Base-by-base conservation (phyloP, 2,113 vertebrate genomes). In the Silurus asotus region DNA sequence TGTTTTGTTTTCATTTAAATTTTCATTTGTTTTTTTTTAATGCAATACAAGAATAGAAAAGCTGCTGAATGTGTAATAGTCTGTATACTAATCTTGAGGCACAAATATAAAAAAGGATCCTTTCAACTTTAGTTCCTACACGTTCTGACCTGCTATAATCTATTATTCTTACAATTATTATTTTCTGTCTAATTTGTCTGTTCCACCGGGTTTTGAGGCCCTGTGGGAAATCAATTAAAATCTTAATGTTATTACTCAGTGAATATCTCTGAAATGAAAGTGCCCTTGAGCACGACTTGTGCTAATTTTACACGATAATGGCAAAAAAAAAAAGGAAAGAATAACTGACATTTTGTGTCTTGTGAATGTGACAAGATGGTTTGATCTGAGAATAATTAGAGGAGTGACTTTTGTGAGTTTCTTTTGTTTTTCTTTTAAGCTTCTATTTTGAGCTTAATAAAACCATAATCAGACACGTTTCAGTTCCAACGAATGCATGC, bases 171-270 rank as follows among this genome's bases (percentile, higher is more conserved):
- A 49, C 19, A 70, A 49, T 48, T 28, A 19, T 23, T 78, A 15
- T 78, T 61, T 55, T 81, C 82, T 23, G 58, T 48, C 28, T 80
- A 20, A 61, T 77, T 77, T 61, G 45, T 82, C 45, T 82, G 25
- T 82, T 10, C 56, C 74, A 11, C 11, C 15, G 28, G 82, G 62
- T 53, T 83, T 59, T 65, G 69, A 55, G 28, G 37, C 78, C 86
- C 77, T 56, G 61, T 62, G 81, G 89, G 88, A 88, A 89, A 90
- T 88, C 82, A 90, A 23, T 55, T 8, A 51, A 69, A 62, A 78
- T 20, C 84, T 87, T 64, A 61, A 85, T 4, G 28, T 56, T 78
- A 67, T 78, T 53, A 65, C 56, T 8, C 58, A 19, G 23, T 81
- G 59, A 84, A 86, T 75, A 48, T 81, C 28, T 86, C 48, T 65